Percentiles rank a stretch among this genome's conserved stretches.
phyloP scores from a whole-genome alignment of 2,113 vertebrate species.

The Gobius niger region DNA sequence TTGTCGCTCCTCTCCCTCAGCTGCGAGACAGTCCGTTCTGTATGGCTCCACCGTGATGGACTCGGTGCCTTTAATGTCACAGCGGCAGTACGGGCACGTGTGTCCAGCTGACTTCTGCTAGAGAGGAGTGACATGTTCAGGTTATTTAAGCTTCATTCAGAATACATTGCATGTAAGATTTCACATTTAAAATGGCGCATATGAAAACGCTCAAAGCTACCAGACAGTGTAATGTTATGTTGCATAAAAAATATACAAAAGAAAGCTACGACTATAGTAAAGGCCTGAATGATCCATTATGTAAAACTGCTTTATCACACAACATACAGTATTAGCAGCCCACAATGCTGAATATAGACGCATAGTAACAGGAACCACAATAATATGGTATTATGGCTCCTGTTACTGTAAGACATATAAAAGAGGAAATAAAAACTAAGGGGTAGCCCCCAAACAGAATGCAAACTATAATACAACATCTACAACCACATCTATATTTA shows the following conservation, averaged over 20 bases:
- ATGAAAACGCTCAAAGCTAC: neutral
- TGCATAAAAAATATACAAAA: neutral
- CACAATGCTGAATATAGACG: neutral
- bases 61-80: constrained; percentile 80
- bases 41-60: constrained; percentile 70
- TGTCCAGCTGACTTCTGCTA: constrained; percentile 77
- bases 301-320: no score
- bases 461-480: neutral
- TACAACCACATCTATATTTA: neutral
- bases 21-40: constrained; percentile 1
- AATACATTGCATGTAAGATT: neutral
- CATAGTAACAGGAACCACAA: no score
- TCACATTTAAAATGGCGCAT: no score
- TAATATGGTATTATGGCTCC: no score
- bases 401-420: neutral
- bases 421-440: neutral
- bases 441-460: neutral
- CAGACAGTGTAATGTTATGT: neutral
- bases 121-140: constrained; percentile 3
- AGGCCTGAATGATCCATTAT: no score
- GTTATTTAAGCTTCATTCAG: constrained; percentile 5
- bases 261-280: no score
- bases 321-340: no score
- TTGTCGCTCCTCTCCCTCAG: constrained; percentile 20
- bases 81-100: constrained; percentile 87